Percentiles rank a stretch among this genome's conserved stretches.
phyloP scores from a whole-genome alignment of 2,888 invertebrate genomes.

The Ctenicera cuprea region DNA sequence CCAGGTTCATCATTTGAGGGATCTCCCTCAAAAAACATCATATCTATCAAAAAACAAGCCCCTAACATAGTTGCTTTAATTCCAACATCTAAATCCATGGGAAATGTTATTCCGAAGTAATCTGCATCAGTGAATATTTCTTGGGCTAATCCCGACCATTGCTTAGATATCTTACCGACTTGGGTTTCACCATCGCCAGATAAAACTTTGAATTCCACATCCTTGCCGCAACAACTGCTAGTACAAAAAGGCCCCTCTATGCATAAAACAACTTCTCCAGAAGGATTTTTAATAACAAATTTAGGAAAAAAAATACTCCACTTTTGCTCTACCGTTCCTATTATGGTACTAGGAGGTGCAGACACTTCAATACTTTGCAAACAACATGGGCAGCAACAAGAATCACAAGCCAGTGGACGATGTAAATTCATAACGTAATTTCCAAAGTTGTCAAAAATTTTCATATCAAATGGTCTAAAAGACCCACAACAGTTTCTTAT shows the following conservation, averaged over 20 bases:
- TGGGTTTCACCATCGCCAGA: slow-evolving; percentile 81
- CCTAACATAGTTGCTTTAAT: slow-evolving; percentile 84
- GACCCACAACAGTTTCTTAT: slow-evolving; percentile 90
- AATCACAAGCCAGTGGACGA: slow-evolving; percentile 85
- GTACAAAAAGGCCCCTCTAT: slow-evolving; percentile 90
- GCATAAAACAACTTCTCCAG: slow-evolving; percentile 83
- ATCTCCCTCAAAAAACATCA: slow-evolving; percentile 40
- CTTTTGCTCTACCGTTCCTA: slow-evolving; percentile 84
- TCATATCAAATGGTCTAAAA: slow-evolving; percentile 89
- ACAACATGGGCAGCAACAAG: slow-evolving; percentile 92
- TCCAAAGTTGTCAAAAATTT: slow-evolving; percentile 86
- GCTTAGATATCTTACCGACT: slow-evolving; percentile 88
- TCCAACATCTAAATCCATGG: slow-evolving; percentile 86
- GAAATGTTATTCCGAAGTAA: slow-evolving; percentile 87
- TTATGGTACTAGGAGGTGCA: slow-evolving; percentile 81
- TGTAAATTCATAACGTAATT: slow-evolving; percentile 91
- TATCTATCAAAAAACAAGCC: slow-evolving; percentile 81
- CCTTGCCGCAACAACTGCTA: slow-evolving; percentile 83
- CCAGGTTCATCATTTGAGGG: no score
- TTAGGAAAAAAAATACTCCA: slow-evolving; percentile 85
- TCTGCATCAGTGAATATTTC: slow-evolving; percentile 84
- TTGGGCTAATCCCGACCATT: slow-evolving; percentile 86
- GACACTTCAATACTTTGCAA: slow-evolving; percentile 86
- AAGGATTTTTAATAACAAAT: slow-evolving; percentile 84
- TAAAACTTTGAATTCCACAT: slow-evolving; percentile 85